These are phyloP conservation scores for Anthopleura sola DNA, from an alignment of 64 coral and sea anemone genomes.

Conservation along the genomic window DNA sequence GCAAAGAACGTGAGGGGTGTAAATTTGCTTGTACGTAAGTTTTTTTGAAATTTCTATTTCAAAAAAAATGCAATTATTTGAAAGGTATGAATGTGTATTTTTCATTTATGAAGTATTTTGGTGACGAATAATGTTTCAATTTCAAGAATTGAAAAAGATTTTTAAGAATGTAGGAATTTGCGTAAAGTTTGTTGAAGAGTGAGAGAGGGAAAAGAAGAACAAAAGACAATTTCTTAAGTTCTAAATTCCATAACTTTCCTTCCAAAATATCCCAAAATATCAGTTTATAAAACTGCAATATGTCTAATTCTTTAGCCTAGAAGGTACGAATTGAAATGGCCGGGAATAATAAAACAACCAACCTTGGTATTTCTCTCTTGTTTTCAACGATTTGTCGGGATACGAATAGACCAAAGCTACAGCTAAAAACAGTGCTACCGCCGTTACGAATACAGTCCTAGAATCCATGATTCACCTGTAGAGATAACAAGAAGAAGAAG, in stretches of 20 bases:
- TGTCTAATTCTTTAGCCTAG: not conserved
- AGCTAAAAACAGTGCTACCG: constrained; percentile 14
- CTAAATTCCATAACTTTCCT: not conserved
- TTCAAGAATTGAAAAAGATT: no score
- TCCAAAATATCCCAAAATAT: not conserved
- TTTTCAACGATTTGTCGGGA: constrained; percentile 9
- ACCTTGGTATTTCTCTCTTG: constrained; percentile 11
- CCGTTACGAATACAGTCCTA: not conserved
- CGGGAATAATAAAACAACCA: not conserved
- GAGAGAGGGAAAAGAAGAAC: not conserved
- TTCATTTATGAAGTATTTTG: no score
- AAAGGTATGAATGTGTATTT: no score
- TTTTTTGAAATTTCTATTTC: no score
- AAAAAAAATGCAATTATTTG: no score
- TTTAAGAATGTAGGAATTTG: no score
- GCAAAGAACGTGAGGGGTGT: constrained; percentile 12
- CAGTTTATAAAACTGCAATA: not conserved
- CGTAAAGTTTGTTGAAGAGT: not conserved
- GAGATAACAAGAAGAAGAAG: not conserved
- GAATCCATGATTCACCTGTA: constrained; percentile 25
- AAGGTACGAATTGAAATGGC: not conserved
- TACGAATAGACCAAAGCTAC: constrained; percentile 20
- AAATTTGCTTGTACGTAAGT: not conserved
- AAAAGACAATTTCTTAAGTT: not conserved
- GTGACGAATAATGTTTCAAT: no score